Evolutionary conservation across 2,113 vertebrate species (phyloP).

Genomic region (Abramis brama): DNA sequence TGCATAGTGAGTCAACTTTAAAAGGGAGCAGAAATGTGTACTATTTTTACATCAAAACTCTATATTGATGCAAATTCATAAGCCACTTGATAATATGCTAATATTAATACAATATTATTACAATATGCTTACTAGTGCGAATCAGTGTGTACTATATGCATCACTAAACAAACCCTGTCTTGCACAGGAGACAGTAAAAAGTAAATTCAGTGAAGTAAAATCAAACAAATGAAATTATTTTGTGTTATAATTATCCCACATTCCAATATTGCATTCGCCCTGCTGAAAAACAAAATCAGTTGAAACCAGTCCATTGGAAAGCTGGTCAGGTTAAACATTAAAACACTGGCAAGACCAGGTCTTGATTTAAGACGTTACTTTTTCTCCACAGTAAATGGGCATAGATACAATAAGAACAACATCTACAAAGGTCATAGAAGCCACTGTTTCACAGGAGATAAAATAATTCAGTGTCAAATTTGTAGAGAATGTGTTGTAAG

Average conservation of each 20-base stretch:
- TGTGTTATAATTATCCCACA: not conserved
- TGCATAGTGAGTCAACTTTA: not conserved
- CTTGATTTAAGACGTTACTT: not conserved
- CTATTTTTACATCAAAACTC: not conserved
- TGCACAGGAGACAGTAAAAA: not conserved
- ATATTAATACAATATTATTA: not conserved
- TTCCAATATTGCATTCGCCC: not conserved
- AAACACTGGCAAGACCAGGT: not conserved
- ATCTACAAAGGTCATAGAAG: not conserved
- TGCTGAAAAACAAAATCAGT: not conserved
- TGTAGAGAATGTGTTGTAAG: not conserved
- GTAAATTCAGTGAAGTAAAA: not conserved
- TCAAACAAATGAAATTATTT: not conserved
- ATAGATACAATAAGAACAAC: not conserved
- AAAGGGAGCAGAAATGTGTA: not conserved
- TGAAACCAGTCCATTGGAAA: too few species aligned
- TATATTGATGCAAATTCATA: not conserved
- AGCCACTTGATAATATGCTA: not conserved
- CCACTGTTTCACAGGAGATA: conserved; percentile 2
- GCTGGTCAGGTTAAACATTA: too few species aligned
- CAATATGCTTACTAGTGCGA: not conserved
- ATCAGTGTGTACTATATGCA: not conserved
- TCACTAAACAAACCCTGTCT: not conserved
- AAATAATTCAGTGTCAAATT: not conserved
- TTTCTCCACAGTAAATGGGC: not conserved